These are phyloP conservation scores for Penaeus monodon DNA, from an alignment of 2,888 invertebrate genomes.

Conservation along the genomic window DNA sequence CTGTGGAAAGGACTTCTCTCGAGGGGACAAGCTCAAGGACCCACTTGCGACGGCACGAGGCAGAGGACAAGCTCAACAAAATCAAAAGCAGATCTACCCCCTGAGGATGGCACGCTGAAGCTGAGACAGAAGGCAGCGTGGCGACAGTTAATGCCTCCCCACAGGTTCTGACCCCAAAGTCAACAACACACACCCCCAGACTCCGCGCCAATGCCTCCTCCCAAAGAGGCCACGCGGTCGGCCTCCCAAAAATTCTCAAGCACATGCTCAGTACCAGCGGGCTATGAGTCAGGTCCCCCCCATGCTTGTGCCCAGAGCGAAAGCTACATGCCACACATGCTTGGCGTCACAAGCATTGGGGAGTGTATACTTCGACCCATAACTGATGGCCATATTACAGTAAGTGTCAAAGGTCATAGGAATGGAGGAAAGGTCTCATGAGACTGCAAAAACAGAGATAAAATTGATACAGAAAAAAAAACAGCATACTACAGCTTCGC, in stretches of 20 bases:
- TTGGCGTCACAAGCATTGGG: slow-evolving; percentile 63
- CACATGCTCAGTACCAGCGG: slow-evolving; percentile 35
- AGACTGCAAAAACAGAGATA: too few species aligned
- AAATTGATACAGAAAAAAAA: too few species aligned
- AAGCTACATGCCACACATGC: slow-evolving; percentile 59
- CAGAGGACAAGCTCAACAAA: slow-evolving; percentile 63
- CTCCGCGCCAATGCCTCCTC: slow-evolving; percentile 33
- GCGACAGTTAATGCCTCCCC: slow-evolving; percentile 2
- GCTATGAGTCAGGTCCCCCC: slow-evolving; percentile 34
- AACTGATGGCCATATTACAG: slow-evolving; percentile 20
- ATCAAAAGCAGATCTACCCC: slow-evolving; percentile 61
- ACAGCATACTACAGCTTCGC: too few species aligned
- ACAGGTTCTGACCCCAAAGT: slow-evolving; percentile 33
- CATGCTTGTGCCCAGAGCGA: slow-evolving; percentile 39
- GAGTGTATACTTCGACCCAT: slow-evolving; percentile 65
- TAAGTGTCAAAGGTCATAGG: too few species aligned
- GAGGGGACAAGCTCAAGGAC: slow-evolving; percentile 64
- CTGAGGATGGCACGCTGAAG: slow-evolving; percentile 44
- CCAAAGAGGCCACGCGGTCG: slow-evolving; percentile 35
- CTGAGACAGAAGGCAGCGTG: slow-evolving; percentile 23
- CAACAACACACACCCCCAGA: slow-evolving; percentile 34
- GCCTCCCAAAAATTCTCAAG: slow-evolving; percentile 33
- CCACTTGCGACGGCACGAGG: slow-evolving; percentile 62
- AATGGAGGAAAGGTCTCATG: too few species aligned
- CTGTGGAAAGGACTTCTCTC: slow-evolving; percentile 64